These are phyloP conservation scores for Camponotus vicinus DNA, from an alignment of 1,140 invertebrate genomes.

Conservation along the genomic window DNA sequence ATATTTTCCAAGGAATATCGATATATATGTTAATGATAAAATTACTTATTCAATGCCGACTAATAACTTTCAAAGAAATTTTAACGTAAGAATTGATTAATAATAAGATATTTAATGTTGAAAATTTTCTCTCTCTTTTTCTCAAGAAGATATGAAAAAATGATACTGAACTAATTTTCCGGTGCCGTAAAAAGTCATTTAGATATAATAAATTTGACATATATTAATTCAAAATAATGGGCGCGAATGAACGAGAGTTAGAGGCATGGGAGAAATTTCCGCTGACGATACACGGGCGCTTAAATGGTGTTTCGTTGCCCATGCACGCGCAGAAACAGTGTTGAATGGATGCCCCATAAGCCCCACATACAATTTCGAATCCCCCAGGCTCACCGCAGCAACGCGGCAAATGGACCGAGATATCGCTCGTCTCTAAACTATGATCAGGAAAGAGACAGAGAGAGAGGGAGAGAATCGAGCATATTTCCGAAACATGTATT, in stretches of 20 bases:
- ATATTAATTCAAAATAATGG: conserved; percentile 23
- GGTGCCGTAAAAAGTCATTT: background rate
- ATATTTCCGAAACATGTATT: background rate
- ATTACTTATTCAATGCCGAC: background rate
- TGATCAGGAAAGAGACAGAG: background rate
- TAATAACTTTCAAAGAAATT: no score
- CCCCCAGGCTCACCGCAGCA: conserved; percentile 34
- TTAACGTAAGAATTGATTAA: no score
- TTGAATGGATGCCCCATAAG: conserved; percentile 42
- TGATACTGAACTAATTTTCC: background rate
- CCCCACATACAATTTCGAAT: conserved; percentile 48
- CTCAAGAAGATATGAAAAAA: background rate
- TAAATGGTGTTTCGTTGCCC: conserved; percentile 37
- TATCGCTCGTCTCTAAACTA: conserved; percentile 16
- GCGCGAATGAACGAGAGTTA: background rate
- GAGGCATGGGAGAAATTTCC: conserved; percentile 23
- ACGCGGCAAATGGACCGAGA: conserved; percentile 35
- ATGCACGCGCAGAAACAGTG: conserved; percentile 17
- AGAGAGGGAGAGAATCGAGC: background rate
- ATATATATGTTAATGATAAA: background rate
- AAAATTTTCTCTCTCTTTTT: background rate
- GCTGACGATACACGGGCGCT: conserved; percentile 13
- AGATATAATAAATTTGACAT: conserved; percentile 8
- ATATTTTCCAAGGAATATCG: background rate
- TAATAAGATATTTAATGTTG: background rate